Evolutionary conservation across 2,888 invertebrate species (phyloP), one percentile per base, ranked within the genome.

Genomic region (Eupithecia inturbata): DNA sequence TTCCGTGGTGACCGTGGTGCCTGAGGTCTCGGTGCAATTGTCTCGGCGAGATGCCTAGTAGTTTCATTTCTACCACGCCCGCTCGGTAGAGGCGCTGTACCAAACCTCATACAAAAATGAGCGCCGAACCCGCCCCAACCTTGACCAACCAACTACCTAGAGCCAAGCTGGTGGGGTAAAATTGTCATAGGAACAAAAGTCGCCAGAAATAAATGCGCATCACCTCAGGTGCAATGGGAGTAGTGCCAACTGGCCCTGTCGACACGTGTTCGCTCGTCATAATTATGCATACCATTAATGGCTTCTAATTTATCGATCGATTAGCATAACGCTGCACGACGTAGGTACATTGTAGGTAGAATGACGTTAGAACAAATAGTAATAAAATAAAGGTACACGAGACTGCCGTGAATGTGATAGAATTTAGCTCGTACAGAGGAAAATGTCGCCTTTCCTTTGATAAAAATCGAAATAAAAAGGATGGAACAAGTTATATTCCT

Each of bases 221-320:
- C 84, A 83, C 85, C 83, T 80, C 87, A 87, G 87, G 85, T 91
- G 89, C 89, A 86, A 82, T 81, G 86, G 89, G 88, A 86, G 74
- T 71, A 33, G 45, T 82, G 91, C 91, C 91, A 91, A 88, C 82
- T 78, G 70, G 68, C 78, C 39, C 72, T 53, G 70, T 62, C 39
- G 33, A 81, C 83, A 80, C 82, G 82, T 82, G 82, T 79, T 70
- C 49, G 28, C 57, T 57, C 69, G 70, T 74, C 73, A 74, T 76
- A 75, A 75, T 74, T 75, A 78, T 72, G 70, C 72, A 78, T 77
- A 64, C 68, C 70, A 74, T 73, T 45, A 70, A 67, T 53, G 60
- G 72, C 45, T 66, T 64, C 60, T 76, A 73, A 73, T 73, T 70
- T 60, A 68, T 36, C 69, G 63, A 76, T 71, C 62, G 67, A 69